phyloP scores from a whole-genome alignment of 2,797 vertebrate genomes.

The Micropoecilia bifurca region DNA sequence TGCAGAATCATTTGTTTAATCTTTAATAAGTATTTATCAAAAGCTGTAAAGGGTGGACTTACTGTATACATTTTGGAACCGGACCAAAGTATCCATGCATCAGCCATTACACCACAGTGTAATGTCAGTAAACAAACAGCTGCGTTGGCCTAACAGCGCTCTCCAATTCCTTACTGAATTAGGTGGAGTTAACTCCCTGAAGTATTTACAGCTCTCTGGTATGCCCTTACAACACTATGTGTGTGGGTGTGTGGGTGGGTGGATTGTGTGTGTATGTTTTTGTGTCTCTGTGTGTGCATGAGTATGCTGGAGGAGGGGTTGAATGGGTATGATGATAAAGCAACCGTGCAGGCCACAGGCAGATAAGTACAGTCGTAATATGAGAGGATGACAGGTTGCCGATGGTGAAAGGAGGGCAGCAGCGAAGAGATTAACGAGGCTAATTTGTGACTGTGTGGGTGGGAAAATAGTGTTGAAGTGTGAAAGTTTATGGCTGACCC shows the following conservation, averaged over 20 bases:
- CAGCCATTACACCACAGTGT: conserved; percentile 55
- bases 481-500: conserved; percentile 62
- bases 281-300: conserved; percentile 37
- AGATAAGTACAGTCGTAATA: conserved; percentile 72
- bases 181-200: conserved; percentile 79
- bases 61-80: conserved; percentile 51
- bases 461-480: conserved; percentile 58
- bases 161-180: conserved; percentile 76
- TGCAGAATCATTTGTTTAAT: not conserved
- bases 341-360: conserved; percentile 49
- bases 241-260: conserved; percentile 26
- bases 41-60: conserved; percentile 4
- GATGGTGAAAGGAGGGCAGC: conserved; percentile 68
- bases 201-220: conserved; percentile 81
- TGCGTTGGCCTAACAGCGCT: conserved; percentile 73
- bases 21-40: conserved; percentile 27
- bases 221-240: conserved; percentile 73
- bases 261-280: conserved; percentile 38
- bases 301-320: conserved; percentile 45
- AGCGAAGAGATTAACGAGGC: conserved; percentile 57
- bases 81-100: conserved; percentile 51
- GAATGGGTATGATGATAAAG: conserved; percentile 68
- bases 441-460: conserved; percentile 60
- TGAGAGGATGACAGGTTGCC: conserved; percentile 68
- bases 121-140: conserved; percentile 78